Evolutionary conservation across 2,113 vertebrate species (phyloP).

Genomic region (Bostrychus sinensis): DNA sequence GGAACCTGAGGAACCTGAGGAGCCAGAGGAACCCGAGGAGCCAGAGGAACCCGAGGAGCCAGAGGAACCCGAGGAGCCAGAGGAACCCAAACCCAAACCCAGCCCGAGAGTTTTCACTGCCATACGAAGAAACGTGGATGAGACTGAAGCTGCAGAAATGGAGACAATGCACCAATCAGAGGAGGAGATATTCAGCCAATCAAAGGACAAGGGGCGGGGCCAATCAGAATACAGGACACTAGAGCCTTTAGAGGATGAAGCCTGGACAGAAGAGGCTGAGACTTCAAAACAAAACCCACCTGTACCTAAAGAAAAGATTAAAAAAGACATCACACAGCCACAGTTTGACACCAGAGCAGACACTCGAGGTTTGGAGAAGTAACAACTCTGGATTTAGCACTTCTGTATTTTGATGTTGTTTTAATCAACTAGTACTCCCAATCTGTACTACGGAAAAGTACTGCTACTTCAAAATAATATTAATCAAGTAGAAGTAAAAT

Average conservation of each 20-base stretch:
- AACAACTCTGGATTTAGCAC: too few relatives aligned
- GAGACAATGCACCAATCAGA: background rate
- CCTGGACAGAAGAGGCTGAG: background rate
- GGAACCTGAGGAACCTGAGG: background rate
- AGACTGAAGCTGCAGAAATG: background rate
- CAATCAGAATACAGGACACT: background rate
- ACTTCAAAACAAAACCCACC: background rate
- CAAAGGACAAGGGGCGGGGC: background rate
- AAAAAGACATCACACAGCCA: conserved; percentile 40
- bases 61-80: background rate
- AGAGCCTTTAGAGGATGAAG: background rate
- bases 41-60: background rate
- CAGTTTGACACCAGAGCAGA: conserved; percentile 33
- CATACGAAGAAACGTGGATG: background rate
- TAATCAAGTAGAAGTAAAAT: too few relatives aligned
- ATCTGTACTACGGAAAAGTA: too few relatives aligned
- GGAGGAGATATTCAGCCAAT: background rate
- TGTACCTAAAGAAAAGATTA: conserved; percentile 2
- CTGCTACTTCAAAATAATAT: too few relatives aligned
- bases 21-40: background rate
- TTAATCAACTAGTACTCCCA: too few relatives aligned
- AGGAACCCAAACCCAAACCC: background rate
- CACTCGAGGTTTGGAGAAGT: conserved; percentile 30
- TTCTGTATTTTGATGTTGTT: too few relatives aligned
- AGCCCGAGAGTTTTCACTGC: background rate